Base-by-base conservation (phyloP, 2,888 invertebrate genomes). In the Chelonus formosanus region DNA sequence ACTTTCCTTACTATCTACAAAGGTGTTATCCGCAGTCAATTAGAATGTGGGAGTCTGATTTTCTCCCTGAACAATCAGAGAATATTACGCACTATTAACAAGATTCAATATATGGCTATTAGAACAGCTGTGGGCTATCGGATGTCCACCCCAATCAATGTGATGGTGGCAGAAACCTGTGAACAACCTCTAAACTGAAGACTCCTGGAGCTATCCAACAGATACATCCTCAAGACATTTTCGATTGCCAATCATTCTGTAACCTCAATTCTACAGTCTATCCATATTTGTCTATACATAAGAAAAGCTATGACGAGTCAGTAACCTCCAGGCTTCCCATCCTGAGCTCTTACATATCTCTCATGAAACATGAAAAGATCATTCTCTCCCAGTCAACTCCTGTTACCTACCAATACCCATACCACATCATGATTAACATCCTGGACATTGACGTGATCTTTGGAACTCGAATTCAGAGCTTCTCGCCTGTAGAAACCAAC, bases 1-100 rank as follows among this genome's bases (percentile, higher is more conserved):
- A 20, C 8, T 20, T 20, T 45, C 2, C 45, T 57, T 20, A 32
- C 5, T 32, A 43, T 57, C 6, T 57, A 57, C 20, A 57, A 32
- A 32, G 5, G 44, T 7, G 5, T 57, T 6, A 31, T 44, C 6
- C 8, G 32, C 3, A 45, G 43, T 31, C 40, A 43, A 57, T 32
- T 43, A 3, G 57, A 57, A 34, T 57, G 44, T 44, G 57, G 57
- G 5, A 4, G 57, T 52, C 52, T 31, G 5, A 52, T 66, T 56
- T 7, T 40, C 57, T 57, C 36, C 50, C 6, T 32, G 8, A 31
- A 6, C 6, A 52, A 52, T 32, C 3, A 5, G 5, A 48, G 20
- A 5, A 8, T n/a, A 7, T n/a, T 20, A 48, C n/a, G n/a, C 47
- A 48, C 6, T 5, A 48, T 48, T 3, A n/a, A n/a, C 0, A 48